A percentile compares a stretch with the other conserved stretches of the same genome.
These are phyloP conservation scores for Phthorimaea operculella DNA, from an alignment of 1,140 invertebrate genomes.

Conservation along the genomic window DNA sequence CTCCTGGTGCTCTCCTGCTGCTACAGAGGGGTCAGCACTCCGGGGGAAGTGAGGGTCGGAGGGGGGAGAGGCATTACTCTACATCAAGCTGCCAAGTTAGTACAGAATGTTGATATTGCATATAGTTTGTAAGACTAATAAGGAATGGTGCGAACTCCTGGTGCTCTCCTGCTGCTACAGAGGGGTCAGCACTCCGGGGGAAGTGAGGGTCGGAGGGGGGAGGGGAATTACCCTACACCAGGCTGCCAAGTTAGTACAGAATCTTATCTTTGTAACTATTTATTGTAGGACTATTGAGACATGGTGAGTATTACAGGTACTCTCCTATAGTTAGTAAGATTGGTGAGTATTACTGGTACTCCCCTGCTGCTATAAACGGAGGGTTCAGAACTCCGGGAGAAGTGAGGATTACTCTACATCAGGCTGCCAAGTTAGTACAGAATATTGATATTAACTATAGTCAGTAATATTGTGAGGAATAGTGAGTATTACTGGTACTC, in stretches of 20 bases:
- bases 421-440: neutral
- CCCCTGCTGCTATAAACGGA: too few relatives aligned
- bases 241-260: neutral
- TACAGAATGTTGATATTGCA: conserved; percentile 9
- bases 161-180: conserved; percentile 94
- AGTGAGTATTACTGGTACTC: too few relatives aligned
- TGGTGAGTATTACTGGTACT: neutral
- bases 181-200: too few relatives aligned
- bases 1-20: conserved; percentile 92
- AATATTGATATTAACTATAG: too few relatives aligned
- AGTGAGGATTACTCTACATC: too few relatives aligned
- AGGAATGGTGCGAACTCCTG: conserved; percentile 97
- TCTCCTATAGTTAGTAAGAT: conserved; percentile 61
- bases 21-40: conserved; percentile 87
- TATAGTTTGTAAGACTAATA: too few relatives aligned
- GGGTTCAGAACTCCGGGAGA: too few relatives aligned
- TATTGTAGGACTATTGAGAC: too few relatives aligned
- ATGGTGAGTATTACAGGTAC: conserved; percentile 95
- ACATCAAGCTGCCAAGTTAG: conserved; percentile 74
- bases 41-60: conserved; percentile 86
- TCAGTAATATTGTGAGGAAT: too few relatives aligned
- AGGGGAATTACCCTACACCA: too few relatives aligned
- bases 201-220: too few relatives aligned
- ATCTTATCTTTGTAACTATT: too few relatives aligned
- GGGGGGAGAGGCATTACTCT: conserved; percentile 83